Conservation (phyloP, 2,113 vertebrate species). For the Cyanoramphus novaezelandiae region DNA sequence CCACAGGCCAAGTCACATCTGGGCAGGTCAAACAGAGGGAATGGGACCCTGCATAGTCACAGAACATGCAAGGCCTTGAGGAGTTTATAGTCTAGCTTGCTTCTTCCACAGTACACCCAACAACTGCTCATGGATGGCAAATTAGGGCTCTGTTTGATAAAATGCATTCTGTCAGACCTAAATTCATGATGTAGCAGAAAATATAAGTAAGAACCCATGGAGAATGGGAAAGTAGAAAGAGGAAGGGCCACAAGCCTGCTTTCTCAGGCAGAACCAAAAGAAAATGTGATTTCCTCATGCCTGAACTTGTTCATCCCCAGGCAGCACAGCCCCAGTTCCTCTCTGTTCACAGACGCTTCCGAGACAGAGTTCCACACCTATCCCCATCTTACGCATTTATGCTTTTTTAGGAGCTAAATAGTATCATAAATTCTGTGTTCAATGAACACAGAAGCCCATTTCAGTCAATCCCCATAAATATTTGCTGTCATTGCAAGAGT, state of each 20-base stretch:
- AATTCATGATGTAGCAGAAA: background rate
- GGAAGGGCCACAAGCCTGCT: background rate
- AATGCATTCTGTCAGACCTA: background rate
- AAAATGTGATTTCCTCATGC: background rate
- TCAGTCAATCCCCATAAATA: background rate
- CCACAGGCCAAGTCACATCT: background rate
- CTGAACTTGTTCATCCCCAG: background rate
- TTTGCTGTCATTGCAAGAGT: background rate
- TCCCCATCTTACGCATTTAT: background rate
- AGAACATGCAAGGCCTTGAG: background rate
- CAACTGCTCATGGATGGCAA: background rate
- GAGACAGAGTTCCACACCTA: background rate
- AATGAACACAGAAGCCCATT: background rate
- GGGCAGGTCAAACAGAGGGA: background rate
- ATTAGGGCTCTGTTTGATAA: background rate
- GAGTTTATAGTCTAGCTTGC: background rate
- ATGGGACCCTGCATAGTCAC: background rate
- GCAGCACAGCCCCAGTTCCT: background rate
- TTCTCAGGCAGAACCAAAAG: background rate
- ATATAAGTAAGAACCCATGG: background rate
- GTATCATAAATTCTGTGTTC: background rate
- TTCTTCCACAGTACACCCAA: background rate
- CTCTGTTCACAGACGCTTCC: background rate
- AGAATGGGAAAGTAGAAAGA: rapidly evolving
- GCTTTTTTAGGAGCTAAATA: background rate